A percentile compares a stretch with the other conserved stretches of the same genome.
These are phyloP conservation scores for Calyptommatus sinebrachiatus DNA, from an alignment of 2,113 vertebrate genomes.

Conservation along the genomic window DNA sequence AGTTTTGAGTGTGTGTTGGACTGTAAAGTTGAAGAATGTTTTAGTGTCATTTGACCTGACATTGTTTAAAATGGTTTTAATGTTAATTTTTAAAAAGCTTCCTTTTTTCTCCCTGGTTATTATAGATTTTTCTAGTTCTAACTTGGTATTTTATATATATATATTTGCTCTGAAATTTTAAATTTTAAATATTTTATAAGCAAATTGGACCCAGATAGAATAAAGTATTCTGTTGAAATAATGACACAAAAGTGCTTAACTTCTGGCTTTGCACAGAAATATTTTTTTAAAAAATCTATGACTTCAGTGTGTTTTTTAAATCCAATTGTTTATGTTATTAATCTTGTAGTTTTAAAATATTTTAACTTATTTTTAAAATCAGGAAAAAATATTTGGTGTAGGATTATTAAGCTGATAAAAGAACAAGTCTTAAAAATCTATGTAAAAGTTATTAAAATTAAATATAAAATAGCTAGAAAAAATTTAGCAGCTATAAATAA, in stretches of 20 bases:
- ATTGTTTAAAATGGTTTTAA: neutral
- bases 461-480: too few relatives aligned
- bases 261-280: neutral
- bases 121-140: too few relatives aligned
- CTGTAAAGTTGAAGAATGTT: neutral
- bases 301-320: neutral
- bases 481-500: neutral
- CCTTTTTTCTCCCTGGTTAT: too few relatives aligned
- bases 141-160: too few relatives aligned
- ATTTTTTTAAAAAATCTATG: neutral
- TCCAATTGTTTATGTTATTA: neutral
- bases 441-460: too few relatives aligned
- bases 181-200: too few relatives aligned
- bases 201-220: too few relatives aligned
- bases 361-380: too few relatives aligned
- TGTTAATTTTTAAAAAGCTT: neutral
- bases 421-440: too few relatives aligned
- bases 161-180: too few relatives aligned
- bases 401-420: too few relatives aligned
- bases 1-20: neutral
- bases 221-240: neutral
- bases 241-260: neutral
- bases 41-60: neutral
- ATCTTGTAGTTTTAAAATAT: neutral
- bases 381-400: too few relatives aligned